A percentile compares a stretch with the other conserved stretches of the same genome.
Conservation (phyloP, 2,113 vertebrate genomes). For the Callocephalon fimbriatum region DNA sequence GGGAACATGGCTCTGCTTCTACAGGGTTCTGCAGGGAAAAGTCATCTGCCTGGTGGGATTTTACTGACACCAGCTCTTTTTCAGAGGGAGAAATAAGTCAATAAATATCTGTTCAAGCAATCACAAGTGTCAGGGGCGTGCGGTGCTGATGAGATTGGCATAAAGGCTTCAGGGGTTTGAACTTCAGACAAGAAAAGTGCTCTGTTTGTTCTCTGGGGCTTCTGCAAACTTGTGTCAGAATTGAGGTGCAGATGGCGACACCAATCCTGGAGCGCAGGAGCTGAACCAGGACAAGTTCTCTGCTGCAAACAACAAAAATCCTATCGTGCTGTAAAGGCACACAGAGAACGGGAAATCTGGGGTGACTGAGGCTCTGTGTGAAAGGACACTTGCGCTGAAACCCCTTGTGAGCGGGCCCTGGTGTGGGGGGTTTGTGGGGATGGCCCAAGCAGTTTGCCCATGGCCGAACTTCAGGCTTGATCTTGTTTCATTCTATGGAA, state of each 20-base stretch:
- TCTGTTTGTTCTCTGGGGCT: not conserved
- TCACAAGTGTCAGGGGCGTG: not conserved
- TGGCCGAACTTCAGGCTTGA: no score
- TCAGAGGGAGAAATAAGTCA: not conserved
- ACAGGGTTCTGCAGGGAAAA: slow-evolving; percentile 12
- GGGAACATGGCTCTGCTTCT: slow-evolving; percentile 13
- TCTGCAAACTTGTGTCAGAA: not conserved
- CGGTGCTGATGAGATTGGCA: slow-evolving; percentile 4
- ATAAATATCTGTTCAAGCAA: not conserved
- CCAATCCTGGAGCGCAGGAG: not conserved
- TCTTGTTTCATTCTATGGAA: not conserved
- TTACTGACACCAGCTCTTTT: not conserved
- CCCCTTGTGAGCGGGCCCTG: not conserved
- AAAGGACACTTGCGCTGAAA: not conserved
- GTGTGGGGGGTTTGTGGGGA: not conserved
- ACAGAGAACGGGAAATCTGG: not conserved
- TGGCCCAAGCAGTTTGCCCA: fast-evolving
- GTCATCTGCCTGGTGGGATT: slow-evolving; percentile 9
- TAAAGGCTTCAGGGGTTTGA: not conserved
- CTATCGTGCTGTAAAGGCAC: not conserved
- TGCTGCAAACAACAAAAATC: not conserved
- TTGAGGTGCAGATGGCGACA: not conserved
- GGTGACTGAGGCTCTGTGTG: not conserved
- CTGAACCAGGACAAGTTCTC: not conserved
- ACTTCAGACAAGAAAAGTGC: slow-evolving; percentile 1